Conservation (phyloP, 1,140 invertebrate species). For the Eueides isabella region DNA sequence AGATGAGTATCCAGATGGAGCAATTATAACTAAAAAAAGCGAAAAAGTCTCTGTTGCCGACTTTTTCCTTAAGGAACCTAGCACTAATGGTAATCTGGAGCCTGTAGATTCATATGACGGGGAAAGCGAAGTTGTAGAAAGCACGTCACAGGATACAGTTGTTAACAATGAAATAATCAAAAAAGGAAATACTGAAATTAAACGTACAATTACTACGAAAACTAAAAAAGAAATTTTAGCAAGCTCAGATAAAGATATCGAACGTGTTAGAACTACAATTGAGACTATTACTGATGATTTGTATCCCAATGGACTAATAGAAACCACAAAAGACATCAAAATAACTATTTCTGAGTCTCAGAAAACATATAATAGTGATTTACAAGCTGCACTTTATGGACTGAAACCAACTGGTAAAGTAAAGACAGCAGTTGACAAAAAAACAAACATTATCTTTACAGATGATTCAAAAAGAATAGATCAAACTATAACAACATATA, state of each 20-base stretch:
- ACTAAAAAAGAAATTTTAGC: slow-evolving; percentile 77
- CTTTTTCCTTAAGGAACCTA: slow-evolving; percentile 52
- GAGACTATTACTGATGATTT: slow-evolving; percentile 70
- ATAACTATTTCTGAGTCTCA: slow-evolving; percentile 81
- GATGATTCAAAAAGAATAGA: slow-evolving; percentile 66
- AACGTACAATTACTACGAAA: slow-evolving; percentile 75
- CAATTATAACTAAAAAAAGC: slow-evolving; percentile 73
- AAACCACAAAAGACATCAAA: slow-evolving; percentile 81
- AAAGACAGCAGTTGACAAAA: slow-evolving; percentile 73
- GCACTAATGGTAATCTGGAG: slow-evolving; percentile 44
- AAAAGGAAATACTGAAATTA: slow-evolving; percentile 63
- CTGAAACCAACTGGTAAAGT: slow-evolving; percentile 71
- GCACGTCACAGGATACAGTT: slow-evolving; percentile 69
- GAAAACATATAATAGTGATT: slow-evolving; percentile 74
- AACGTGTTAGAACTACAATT: slow-evolving; percentile 66
- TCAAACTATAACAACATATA: slow-evolving; percentile 71
- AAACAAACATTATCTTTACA: slow-evolving; percentile 63
- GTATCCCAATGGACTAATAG: slow-evolving; percentile 77
- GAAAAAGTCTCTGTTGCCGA: slow-evolving; percentile 76
- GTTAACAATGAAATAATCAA: slow-evolving; percentile 69
- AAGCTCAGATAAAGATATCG: slow-evolving; percentile 68
- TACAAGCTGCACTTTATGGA: slow-evolving; percentile 71
- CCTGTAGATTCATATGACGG: slow-evolving; percentile 52
- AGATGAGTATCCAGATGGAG: slow-evolving; percentile 78
- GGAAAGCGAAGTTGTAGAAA: slow-evolving; percentile 74